These are phyloP conservation scores for Lasaia peninsularis DNA, from an alignment of 1,140 invertebrate species.

Conservation along the genomic window DNA sequence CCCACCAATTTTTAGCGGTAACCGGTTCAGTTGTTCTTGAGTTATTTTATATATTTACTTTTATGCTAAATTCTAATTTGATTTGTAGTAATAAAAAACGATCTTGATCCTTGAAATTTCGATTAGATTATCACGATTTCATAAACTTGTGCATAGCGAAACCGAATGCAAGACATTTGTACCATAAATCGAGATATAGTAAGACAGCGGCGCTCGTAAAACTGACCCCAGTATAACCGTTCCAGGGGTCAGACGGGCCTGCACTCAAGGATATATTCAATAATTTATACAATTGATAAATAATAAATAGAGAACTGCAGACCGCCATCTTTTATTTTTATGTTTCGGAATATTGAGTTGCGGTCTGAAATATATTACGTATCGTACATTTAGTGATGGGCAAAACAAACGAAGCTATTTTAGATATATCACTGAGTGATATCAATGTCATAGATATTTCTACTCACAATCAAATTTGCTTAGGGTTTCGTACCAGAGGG, in stretches of 20 bases:
- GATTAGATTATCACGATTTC: too few species aligned
- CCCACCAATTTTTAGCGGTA: too few species aligned
- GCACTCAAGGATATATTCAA: slow-evolving; percentile 33
- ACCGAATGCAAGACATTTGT: slow-evolving; percentile 1
- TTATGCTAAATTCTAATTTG: too few species aligned
- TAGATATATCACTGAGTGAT: too few species aligned
- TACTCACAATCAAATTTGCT: too few species aligned
- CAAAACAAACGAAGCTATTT: too few species aligned
- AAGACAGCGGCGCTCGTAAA: slow-evolving; percentile 15
- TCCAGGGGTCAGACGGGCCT: slow-evolving; percentile 1
- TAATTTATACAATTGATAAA: slow-evolving; percentile 75
- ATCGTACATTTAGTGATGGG: neutral
- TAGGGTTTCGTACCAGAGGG: too few species aligned
- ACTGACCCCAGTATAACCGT: slow-evolving; percentile 8
- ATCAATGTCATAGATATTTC: too few species aligned
- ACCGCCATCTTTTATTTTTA: slow-evolving; percentile 4
- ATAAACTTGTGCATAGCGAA: neutral
- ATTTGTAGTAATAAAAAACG: too few species aligned
- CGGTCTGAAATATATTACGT: neutral
- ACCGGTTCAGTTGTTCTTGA: too few species aligned
- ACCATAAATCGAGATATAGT: slow-evolving; percentile 12
- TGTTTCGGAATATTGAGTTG: neutral
- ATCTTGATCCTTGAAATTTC: too few species aligned
- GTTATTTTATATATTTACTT: too few species aligned
- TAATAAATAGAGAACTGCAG: slow-evolving; percentile 47